phyloP scores from a whole-genome alignment of 2,888 invertebrate genomes.

The Mythimna ferrago region DNA sequence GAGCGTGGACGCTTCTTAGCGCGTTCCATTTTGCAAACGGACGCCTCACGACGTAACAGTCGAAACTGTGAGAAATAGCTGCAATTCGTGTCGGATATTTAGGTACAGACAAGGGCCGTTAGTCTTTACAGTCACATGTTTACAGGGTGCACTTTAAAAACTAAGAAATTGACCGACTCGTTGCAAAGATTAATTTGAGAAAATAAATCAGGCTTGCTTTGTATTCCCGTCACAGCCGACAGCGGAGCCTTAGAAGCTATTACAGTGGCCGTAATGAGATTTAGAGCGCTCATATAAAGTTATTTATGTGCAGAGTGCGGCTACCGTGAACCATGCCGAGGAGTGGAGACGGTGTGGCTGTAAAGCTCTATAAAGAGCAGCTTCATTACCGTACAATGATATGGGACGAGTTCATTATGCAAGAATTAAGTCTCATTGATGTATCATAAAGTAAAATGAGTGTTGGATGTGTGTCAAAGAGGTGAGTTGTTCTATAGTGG shows the following conservation, averaged over 20 bases:
- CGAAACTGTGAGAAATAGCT: slow-evolving; percentile 75
- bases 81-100: slow-evolving; percentile 73
- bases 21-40: slow-evolving; percentile 77
- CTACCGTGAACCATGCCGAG: slow-evolving; percentile 67
- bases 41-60: slow-evolving; percentile 63
- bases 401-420: slow-evolving; percentile 45
- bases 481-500: slow-evolving; percentile 43
- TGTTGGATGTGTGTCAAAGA: slow-evolving; percentile 48
- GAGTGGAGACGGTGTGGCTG: slow-evolving; percentile 44
- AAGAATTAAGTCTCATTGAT: slow-evolving; percentile 50
- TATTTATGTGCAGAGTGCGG: slow-evolving; percentile 85
- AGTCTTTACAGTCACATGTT: slow-evolving; percentile 59
- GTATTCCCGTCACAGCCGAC: slow-evolving; percentile 87
- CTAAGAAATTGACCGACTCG: slow-evolving; percentile 37
- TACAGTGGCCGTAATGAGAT: slow-evolving; percentile 88
- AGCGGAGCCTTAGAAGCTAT: slow-evolving; percentile 87
- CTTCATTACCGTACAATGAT: slow-evolving; percentile 55
- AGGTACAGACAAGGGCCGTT: slow-evolving; percentile 50
- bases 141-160: slow-evolving; percentile 47
- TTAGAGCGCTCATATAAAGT: slow-evolving; percentile 89
- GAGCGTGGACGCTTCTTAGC: slow-evolving; percentile 68
- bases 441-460: slow-evolving; percentile 50
- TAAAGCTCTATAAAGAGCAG: slow-evolving; percentile 46
- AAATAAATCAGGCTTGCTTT: slow-evolving; percentile 86
- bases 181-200: slow-evolving; percentile 76